These are phyloP conservation scores for Trichonephila clavata DNA, from an alignment of 1,140 invertebrate species.

Conservation along the genomic window DNA sequence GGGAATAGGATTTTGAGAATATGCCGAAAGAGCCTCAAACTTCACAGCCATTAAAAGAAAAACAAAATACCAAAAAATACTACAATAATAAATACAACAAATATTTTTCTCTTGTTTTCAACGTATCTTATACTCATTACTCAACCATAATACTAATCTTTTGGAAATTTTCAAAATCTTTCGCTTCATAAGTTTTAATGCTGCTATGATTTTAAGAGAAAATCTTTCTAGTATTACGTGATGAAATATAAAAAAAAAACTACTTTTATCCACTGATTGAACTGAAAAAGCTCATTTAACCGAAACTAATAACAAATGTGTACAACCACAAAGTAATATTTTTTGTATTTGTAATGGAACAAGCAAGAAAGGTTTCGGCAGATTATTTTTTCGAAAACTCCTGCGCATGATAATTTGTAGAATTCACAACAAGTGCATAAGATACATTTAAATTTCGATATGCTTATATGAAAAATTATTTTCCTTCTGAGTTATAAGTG, in stretches of 20 bases:
- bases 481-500: too few species aligned
- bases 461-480: too few species aligned
- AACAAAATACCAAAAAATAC: background rate
- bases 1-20: too few species aligned
- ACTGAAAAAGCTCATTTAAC: too few species aligned
- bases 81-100: background rate
- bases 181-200: background rate
- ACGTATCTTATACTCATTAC: too few species aligned
- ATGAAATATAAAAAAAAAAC: background rate
- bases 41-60: background rate
- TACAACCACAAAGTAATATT: background rate
- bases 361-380: background rate
- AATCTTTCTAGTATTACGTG: background rate
- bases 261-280: too few species aligned
- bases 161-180: background rate
- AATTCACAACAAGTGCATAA: too few species aligned
- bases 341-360: background rate
- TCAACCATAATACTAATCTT: too few species aligned
- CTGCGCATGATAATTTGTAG: too few species aligned
- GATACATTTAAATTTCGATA: too few species aligned
- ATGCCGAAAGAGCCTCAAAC: too few species aligned
- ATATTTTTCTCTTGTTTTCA: background rate
- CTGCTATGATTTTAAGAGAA: background rate
- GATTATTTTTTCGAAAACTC: too few species aligned
- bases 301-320: background rate